These are phyloP conservation scores for Melanchra persicariae DNA, from an alignment of 2,888 invertebrate genomes.

Conservation along the genomic window DNA sequence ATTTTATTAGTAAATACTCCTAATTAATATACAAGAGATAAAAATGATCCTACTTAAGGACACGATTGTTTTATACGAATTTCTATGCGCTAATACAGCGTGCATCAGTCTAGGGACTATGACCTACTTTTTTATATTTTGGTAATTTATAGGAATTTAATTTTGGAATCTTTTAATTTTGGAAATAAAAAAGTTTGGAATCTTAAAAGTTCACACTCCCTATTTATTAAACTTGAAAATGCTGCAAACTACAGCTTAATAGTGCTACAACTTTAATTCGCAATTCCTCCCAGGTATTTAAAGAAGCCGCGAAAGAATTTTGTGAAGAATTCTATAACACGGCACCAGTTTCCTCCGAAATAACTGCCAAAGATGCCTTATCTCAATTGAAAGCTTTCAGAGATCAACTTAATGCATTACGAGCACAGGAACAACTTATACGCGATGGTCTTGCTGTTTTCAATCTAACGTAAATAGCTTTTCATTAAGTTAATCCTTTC, in stretches of 20 bases:
- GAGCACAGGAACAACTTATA: conserved; percentile 92
- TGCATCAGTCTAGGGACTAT: too few relatives aligned
- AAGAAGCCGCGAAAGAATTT: conserved; percentile 92
- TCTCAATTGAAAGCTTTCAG: conserved; percentile 89
- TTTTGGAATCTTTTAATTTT: too few relatives aligned
- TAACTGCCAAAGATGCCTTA: conserved; percentile 90
- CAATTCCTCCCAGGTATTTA: conserved; percentile 88
- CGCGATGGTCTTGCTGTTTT: conserved; percentile 94
- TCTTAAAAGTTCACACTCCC: too few relatives aligned
- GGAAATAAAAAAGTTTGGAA: too few relatives aligned
- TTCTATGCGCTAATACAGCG: too few relatives aligned
- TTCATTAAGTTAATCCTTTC: background rate
- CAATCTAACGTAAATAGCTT: conserved; percentile 90
- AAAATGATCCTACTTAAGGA: too few relatives aligned
- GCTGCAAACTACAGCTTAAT: background rate
- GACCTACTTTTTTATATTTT: too few relatives aligned
- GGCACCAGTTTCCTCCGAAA: conserved; percentile 92
- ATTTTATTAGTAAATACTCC: background rate
- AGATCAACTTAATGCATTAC: conserved; percentile 89
- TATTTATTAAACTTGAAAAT: too few relatives aligned
- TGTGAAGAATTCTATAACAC: conserved; percentile 93
- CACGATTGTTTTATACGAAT: too few relatives aligned
- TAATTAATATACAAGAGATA: too few relatives aligned
- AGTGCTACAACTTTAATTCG: background rate
- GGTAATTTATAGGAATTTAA: too few relatives aligned